Evolutionary conservation across 2,888 invertebrate genomes (phyloP), one percentile per base, ranked within the genome.

Genomic region (Ectropis crepuscularia): DNA sequence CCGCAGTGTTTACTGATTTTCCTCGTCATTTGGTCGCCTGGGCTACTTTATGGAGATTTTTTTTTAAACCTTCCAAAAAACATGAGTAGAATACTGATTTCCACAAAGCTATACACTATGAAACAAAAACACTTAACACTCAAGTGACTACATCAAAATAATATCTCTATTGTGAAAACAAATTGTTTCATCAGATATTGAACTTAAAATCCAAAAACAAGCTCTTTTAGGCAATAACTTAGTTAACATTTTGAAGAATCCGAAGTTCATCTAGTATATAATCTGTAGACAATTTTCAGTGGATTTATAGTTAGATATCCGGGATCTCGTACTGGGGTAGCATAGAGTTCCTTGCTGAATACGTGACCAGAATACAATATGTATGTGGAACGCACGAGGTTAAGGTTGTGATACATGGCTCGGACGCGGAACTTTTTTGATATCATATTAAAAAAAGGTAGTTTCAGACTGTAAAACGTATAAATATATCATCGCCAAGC

Each of bases 341-440:
- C 60, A 57, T 57, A 16, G 51, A 65, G 60, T 68, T 71, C 60
- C 65, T 74, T 70, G 65, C 64, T 57, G 11, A 53, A 61, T 51
- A 71, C 74, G 74, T 74, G 74, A 74, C 71, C 64, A 60, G 57
- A 71, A 72, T 74, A 57, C 55, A 57, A 49, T 53, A 62, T 60
- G 53, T 65, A 54, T 53, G 42, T 38, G 42, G 43, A 51, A 42
- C 53, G 48, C 41, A 53, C 45, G 46, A 59, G 38, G 59, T 55
- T 57, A 63, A 54, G 48, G 45, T 9, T 42, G n/a, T 5, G 8
- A 39, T 10, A 50, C 59, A 55, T 41, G 37, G 36, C 5, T 10
- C 0, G 5, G 7, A 43, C 0, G 45, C 42, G 57, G 57, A 53
- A 36, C 39, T 16, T 47, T 47, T 38, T 53, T 10, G 39, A 6